Base-by-base conservation (phyloP, 1,140 invertebrate genomes). In the Drosophila tropicalis region DNA sequence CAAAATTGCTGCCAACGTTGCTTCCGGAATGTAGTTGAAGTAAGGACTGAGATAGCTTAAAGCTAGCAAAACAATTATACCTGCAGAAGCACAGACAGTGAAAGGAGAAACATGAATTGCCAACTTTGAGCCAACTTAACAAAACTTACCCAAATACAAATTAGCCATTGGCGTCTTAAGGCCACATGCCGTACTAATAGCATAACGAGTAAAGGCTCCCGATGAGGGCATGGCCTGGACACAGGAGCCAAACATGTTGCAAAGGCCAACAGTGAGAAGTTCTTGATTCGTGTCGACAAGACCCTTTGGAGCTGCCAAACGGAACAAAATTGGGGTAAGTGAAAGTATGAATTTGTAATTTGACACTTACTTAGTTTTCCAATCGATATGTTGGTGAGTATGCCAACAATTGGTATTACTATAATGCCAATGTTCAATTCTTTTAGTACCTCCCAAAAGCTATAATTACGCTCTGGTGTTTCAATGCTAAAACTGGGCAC, bases 321-420 rank as follows among this genome's bases (percentile, higher is more conserved):
- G n/a, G n/a, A 62, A 12, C 0, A 10, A 40, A 10, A 13, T 36
- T 25, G 7, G 12, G 36, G 12, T 39, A 39, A 39, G 36, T 13
- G 12, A 39, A 13, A 19, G 13, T 56, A 0, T 25, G 3, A 44
- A 51, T 12, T 39, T 13, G 29, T 29, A 29, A 36, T 36, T 36
- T 10, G 12, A 10, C 9, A 36, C 94, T 94, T 90, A 96, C 96
- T 94, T 80, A 97, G 96, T 92, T 98, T 98, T 7, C 96, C 96
- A 74, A 98, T 97, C 3, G 97, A 97, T 70, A 97, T 96, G 79
- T 97, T 97, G 54, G 96, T 96, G 13, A 98, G 92, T 13, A 97
- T 95, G 67, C 96, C 96, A 51, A 97, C 94, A 12, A 98, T 89
- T 29, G 97, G 96, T 58, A 97, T 93, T 12, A 97, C 94, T 58